Evolutionary conservation across 2,797 vertebrate species (phyloP), one percentile per base, ranked within the genome.

Genomic region (Phataginus tetradactyla): DNA sequence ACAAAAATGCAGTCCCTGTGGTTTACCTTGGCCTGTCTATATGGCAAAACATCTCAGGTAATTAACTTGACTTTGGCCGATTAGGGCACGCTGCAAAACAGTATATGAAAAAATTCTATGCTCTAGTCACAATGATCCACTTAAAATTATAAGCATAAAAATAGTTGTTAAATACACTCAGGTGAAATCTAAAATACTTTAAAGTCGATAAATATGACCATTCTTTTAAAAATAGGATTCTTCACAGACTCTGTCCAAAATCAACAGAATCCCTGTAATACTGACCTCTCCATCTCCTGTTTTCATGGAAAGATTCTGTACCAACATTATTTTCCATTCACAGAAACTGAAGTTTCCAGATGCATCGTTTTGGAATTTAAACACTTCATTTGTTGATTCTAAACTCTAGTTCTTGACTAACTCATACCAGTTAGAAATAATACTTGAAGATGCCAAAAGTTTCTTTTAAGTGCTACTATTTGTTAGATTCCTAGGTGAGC

Each of bases 21-120:
- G 51, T 91, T 94, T 90, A 94, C 37, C n/a, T 83, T 51, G 68
- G 59, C 7, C 55, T 78, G 34, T n/a, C 29, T 51, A 37, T 29
- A 69, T 49, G 21, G 20, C 61, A 64, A 94, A 93, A 64, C 3
- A 84, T 84, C 57, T 90, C 4, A 74, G 20, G 51, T 37, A 63
- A 69, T 91, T 77, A 84, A 71, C 15, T 51, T 80, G 81, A 42
- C 21, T 42, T 89, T 95, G 85, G 45, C 55, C 74, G 69, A 86
- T 39, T 80, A 0, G 51, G 8, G 21, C n/a, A 49, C 29, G 9
- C 4, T 57, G 80, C 4, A 79, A 10, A 83, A 49, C 34, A 72
- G 12, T 79, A 5, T 32, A 29, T 57, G 57, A 81, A 61, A 55
- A 7, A 72, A 61, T 89, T 59, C 7, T 66, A 29, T 79, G 14